These are phyloP conservation scores for Urosaurus nigricauda DNA, from an alignment of 2,797 vertebrate species.

Conservation along the genomic window DNA sequence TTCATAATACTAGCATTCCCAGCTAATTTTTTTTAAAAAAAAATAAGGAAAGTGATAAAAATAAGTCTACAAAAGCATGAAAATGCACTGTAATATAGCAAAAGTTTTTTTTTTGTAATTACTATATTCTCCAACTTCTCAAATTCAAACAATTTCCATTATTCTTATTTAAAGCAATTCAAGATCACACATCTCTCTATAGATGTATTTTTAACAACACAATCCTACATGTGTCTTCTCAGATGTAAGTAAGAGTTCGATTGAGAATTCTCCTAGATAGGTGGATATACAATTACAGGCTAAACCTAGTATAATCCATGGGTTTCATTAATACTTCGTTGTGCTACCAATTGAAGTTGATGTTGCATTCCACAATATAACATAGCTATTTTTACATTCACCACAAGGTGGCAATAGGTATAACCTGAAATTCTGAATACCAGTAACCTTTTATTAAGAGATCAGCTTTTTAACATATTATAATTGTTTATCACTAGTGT, in stretches of 20 bases:
- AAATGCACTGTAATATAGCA: background rate
- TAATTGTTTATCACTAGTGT: conserved; percentile 1
- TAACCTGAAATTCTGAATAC: conserved; percentile 12
- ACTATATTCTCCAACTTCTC: background rate
- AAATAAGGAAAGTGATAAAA: background rate
- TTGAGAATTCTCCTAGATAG: background rate
- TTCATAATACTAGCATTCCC: background rate
- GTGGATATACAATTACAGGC: background rate
- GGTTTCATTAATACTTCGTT: background rate
- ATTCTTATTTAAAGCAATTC: background rate
- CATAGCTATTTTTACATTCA: background rate
- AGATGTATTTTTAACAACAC: background rate
- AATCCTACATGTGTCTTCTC: background rate
- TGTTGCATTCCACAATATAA: background rate
- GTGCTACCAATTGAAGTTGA: background rate
- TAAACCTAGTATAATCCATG: background rate
- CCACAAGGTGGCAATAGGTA: conserved; percentile 38
- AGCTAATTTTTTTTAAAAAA: background rate
- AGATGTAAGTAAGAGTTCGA: background rate
- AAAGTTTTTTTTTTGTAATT: no score
- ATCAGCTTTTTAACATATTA: conserved; percentile 12
- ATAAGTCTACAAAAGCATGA: background rate
- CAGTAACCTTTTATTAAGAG: conserved; percentile 12
- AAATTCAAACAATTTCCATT: background rate
- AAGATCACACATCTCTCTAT: background rate